phyloP scores from a whole-genome alignment of 1,140 invertebrate species.

The Rhopalosiphum maidis region DNA sequence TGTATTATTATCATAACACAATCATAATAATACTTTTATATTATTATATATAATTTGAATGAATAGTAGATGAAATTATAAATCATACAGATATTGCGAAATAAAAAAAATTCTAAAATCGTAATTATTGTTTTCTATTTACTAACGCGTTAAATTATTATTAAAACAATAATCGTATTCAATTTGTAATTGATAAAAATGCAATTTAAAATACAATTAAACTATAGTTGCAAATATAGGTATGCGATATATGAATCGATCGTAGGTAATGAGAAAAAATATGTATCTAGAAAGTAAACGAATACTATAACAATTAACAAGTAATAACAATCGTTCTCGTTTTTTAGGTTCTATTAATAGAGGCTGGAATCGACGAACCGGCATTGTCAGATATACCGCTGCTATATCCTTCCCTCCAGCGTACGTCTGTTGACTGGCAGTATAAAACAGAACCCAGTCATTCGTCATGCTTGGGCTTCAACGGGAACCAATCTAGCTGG shows the following conservation, averaged over 20 bases:
- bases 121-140: background rate
- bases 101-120: background rate
- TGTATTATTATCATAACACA: background rate
- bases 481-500: slow-evolving; percentile 66
- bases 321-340: background rate
- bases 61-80: background rate
- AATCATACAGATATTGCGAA: background rate
- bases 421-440: slow-evolving; percentile 78
- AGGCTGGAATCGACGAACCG: slow-evolving; percentile 81
- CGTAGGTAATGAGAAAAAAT: background rate
- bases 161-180: background rate
- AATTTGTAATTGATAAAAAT: slow-evolving; percentile 11
- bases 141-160: background rate
- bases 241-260: background rate
- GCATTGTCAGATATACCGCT: slow-evolving; percentile 76
- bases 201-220: background rate
- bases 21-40: too few relatives aligned
- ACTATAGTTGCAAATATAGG: background rate
- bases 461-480: slow-evolving; percentile 66
- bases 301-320: background rate
- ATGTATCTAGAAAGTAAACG: background rate
- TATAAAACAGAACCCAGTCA: slow-evolving; percentile 73
- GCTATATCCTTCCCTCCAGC: slow-evolving; percentile 76
- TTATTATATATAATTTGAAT: too few relatives aligned
- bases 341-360: slow-evolving; percentile 73